A percentile compares a stretch with the other conserved stretches of the same genome.
Evolutionary conservation across 2,797 vertebrate genomes (phyloP).

Genomic region (Staurois parvus): DNA sequence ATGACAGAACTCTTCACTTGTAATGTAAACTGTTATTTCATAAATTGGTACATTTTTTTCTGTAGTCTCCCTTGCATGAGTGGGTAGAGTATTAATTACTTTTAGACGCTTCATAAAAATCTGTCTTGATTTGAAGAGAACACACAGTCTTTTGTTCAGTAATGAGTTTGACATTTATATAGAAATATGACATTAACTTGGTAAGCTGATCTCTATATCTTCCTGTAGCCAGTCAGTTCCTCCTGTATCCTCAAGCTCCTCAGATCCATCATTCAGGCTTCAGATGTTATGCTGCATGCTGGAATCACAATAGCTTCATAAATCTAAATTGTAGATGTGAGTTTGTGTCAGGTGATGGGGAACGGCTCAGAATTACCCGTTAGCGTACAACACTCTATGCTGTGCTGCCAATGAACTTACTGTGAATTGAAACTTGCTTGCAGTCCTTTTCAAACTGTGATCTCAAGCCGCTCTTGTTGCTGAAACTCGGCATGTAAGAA

Average conservation of each 20-base stretch:
- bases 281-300: constrained; percentile 18
- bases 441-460: constrained; percentile 13
- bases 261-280: constrained; percentile 43
- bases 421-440: constrained; percentile 20
- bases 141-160: constrained; percentile 60
- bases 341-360: constrained; percentile 14
- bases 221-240: constrained; percentile 62
- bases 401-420: constrained; percentile 13
- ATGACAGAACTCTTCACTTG: background rate
- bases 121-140: constrained; percentile 69
- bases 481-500: constrained; percentile 2
- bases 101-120: constrained; percentile 69
- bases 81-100: constrained; percentile 71
- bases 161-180: constrained; percentile 67
- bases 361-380: constrained; percentile 4
- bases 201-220: constrained; percentile 66
- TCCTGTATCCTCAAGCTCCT: constrained; percentile 64
- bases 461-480: constrained; percentile 24
- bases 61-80: constrained; percentile 69
- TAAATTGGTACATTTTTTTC: constrained; percentile 23
- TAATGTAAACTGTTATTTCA: constrained; percentile 35
- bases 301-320: constrained; percentile 39
- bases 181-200: constrained; percentile 68
- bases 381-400: constrained; percentile 3
- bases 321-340: constrained; percentile 44